A percentile compares a stretch with the other conserved stretches of the same genome.
These are phyloP conservation scores for Thalassaphorura encarpata DNA, from an alignment of 1,140 invertebrate genomes.

Conservation along the genomic window DNA sequence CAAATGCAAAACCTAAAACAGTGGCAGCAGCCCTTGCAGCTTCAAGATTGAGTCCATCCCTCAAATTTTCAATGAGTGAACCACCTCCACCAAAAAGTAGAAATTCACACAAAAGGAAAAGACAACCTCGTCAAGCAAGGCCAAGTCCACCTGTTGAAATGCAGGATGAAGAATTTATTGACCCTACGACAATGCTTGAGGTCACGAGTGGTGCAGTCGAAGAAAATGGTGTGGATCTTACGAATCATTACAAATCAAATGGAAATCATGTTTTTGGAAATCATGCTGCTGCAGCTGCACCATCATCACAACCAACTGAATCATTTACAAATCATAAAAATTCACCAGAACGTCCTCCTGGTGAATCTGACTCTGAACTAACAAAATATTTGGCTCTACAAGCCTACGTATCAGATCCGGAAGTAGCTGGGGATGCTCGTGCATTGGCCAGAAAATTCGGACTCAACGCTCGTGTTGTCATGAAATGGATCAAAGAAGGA, in stretches of 20 bases:
- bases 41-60: background rate
- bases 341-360: background rate
- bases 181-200: slow-evolving; percentile 28
- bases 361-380: slow-evolving; percentile 6
- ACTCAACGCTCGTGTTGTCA: slow-evolving; percentile 28
- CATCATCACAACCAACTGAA: background rate
- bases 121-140: too few relatives aligned
- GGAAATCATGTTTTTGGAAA: background rate
- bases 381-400: slow-evolving; percentile 24
- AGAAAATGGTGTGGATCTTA: slow-evolving; percentile 10
- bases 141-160: background rate
- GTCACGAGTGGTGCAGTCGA: slow-evolving; percentile 2
- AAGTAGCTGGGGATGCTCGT: slow-evolving; percentile 28
- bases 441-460: slow-evolving; percentile 31
- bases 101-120: too few relatives aligned
- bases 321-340: background rate
- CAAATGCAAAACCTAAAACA: slow-evolving; percentile 24
- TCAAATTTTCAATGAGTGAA: too few relatives aligned
- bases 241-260: too few relatives aligned
- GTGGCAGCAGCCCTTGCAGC: slow-evolving; percentile 30
- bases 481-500: slow-evolving; percentile 30
- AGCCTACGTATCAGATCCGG: slow-evolving; percentile 28
- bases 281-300: background rate
- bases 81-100: too few relatives aligned
- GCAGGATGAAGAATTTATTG: slow-evolving; percentile 22